A percentile compares a stretch with the other conserved stretches of the same genome.
Evolutionary conservation across 1,140 invertebrate genomes (phyloP).

Genomic region (Ceratina australensis): DNA sequence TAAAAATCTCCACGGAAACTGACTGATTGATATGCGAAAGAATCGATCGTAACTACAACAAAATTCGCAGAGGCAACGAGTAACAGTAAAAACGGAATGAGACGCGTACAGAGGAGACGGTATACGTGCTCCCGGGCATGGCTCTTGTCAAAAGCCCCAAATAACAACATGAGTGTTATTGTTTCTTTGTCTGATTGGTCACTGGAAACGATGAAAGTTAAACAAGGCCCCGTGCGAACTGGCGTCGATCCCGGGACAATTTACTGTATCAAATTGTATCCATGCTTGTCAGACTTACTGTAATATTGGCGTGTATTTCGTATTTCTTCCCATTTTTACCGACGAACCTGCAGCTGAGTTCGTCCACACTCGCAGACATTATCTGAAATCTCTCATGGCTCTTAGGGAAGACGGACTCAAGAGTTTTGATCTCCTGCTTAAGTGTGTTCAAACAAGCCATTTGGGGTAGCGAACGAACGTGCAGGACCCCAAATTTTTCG

Average conservation of each 20-base stretch:
- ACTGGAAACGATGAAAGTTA: slow-evolving; percentile 11
- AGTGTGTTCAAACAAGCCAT: slow-evolving; percentile 99
- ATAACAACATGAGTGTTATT: slow-evolving; percentile 69
- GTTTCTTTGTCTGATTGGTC: slow-evolving; percentile 70
- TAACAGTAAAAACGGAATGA: not conserved
- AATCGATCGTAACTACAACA: slow-evolving; percentile 53
- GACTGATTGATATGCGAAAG: slow-evolving; percentile 31
- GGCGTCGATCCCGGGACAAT: not conserved
- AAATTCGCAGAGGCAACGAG: slow-evolving; percentile 18
- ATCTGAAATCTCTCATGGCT: slow-evolving; percentile 98
- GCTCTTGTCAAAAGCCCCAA: slow-evolving; percentile 55
- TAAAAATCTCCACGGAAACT: slow-evolving; percentile 24
- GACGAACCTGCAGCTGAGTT: slow-evolving; percentile 98
- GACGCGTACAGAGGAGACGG: not conserved
- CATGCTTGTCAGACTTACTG: slow-evolving; percentile 84
- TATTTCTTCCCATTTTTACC: slow-evolving; percentile 96
- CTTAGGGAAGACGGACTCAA: slow-evolving; percentile 96
- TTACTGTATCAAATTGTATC: slow-evolving; percentile 12
- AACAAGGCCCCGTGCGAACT: slow-evolving; percentile 10
- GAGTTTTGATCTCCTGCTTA: slow-evolving; percentile 98
- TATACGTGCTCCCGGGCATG: slow-evolving; percentile 14
- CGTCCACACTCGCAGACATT: slow-evolving; percentile 97
- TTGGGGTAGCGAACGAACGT: slow-evolving; percentile 72
- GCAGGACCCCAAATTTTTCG: slow-evolving; percentile 47
- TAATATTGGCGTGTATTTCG: slow-evolving; percentile 98